Conservation (phyloP, 1,140 invertebrate species). For the Geopemphigus sp. region DNA sequence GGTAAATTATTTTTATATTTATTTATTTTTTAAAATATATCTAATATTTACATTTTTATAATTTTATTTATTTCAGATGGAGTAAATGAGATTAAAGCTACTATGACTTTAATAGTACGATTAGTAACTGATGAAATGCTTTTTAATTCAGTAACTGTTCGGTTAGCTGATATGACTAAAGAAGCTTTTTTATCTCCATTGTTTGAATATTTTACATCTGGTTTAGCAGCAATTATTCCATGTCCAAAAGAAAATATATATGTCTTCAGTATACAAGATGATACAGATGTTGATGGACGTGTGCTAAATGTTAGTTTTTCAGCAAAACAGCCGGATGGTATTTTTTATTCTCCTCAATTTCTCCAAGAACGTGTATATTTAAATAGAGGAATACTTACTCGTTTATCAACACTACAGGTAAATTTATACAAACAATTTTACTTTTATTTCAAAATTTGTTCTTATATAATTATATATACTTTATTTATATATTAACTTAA, state of each 20-base stretch:
- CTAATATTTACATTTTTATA: constrained; percentile 22
- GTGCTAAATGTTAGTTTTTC: constrained; percentile 96
- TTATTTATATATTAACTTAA: too few relatives aligned
- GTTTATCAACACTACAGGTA: constrained; percentile 83
- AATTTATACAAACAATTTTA: constrained; percentile 50
- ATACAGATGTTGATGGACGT: constrained; percentile 80
- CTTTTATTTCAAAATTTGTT: background rate
- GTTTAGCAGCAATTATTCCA: constrained; percentile 86
- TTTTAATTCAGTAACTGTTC: constrained; percentile 89
- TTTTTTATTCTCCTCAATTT: constrained; percentile 83
- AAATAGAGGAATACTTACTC: constrained; percentile 78
- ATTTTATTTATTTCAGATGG: constrained; percentile 66
- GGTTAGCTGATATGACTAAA: constrained; percentile 89
- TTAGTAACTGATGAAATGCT: constrained; percentile 94
- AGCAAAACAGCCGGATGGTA: constrained; percentile 73
- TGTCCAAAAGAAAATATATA: constrained; percentile 91
- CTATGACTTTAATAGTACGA: constrained; percentile 83
- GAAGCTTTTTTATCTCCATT: constrained; percentile 90
- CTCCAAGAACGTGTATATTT: constrained; percentile 92
- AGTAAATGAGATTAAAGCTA: constrained; percentile 84
- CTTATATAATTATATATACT: too few relatives aligned
- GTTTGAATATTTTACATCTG: constrained; percentile 85
- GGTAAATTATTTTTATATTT: constrained; percentile 59
- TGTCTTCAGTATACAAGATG: constrained; percentile 86
- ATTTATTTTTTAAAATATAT: background rate